A percentile compares a stretch with the other conserved stretches of the same genome.
Conservation (phyloP, 2,797 vertebrate species). For the Poecilia picta region DNA sequence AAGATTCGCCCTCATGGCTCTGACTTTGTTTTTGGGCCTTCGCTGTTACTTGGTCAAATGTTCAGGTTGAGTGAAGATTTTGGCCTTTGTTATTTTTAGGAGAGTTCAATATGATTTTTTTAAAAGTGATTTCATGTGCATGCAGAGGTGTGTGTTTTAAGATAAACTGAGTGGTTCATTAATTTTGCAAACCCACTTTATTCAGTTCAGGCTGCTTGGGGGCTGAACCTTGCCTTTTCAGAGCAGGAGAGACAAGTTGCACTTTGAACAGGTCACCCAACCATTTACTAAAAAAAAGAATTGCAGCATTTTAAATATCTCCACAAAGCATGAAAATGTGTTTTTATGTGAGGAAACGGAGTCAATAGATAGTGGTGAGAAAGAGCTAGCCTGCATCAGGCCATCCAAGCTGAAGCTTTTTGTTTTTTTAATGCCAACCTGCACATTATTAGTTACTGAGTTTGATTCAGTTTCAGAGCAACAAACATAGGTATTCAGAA, state of each 20-base stretch:
- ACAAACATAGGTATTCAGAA: no score
- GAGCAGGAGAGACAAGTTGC: neutral
- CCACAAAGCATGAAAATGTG: neutral
- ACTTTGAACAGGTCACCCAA: neutral
- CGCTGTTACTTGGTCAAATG: neutral
- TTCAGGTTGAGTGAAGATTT: neutral
- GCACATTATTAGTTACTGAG: no score
- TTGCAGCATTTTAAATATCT: neutral
- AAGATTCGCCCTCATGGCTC: neutral
- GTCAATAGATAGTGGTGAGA: no score
- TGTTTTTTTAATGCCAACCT: no score
- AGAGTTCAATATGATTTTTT: neutral
- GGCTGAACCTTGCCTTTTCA: neutral
- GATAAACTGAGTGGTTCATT: neutral
- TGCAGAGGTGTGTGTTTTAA: neutral
- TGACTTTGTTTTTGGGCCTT: neutral
- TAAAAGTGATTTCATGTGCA: neutral
- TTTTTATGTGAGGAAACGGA: no score
- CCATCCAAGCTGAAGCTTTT: no score
- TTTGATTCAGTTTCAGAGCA: no score
- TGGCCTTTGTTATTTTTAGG: neutral
- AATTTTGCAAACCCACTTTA: neutral
- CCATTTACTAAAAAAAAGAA: neutral
- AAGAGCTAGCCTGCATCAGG: no score
- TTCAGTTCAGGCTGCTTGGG: neutral